Evolutionary conservation across 1,140 invertebrate species (phyloP).

Genomic region (Psix sp.): DNA sequence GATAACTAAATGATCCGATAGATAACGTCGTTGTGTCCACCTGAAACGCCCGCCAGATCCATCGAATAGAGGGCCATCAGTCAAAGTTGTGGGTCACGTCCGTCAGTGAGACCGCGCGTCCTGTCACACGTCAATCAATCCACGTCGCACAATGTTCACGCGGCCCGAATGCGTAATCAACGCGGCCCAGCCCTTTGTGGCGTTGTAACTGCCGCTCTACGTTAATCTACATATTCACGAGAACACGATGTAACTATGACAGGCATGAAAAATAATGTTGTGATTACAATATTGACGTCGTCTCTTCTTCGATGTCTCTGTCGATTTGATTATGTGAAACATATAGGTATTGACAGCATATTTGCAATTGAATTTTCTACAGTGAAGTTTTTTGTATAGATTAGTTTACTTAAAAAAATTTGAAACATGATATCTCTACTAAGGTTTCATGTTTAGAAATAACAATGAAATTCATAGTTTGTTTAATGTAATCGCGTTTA

Average conservation of each 20-base stretch:
- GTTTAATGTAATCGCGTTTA: too few species aligned
- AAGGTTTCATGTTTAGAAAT: too few species aligned
- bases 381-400: too few species aligned
- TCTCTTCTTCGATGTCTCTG: slow-evolving; percentile 17
- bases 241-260: slow-evolving; percentile 43
- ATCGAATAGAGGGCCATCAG: slow-evolving; percentile 55
- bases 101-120: slow-evolving; percentile 44
- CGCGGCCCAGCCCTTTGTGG: slow-evolving; percentile 34
- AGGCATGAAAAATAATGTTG: slow-evolving; percentile 53
- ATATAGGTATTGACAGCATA: slow-evolving; percentile 16
- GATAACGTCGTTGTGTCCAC: slow-evolving; percentile 47
- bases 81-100: slow-evolving; percentile 59
- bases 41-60: slow-evolving; percentile 29
- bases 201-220: slow-evolving; percentile 25
- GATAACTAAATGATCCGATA: slow-evolving; percentile 45
- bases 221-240: slow-evolving; percentile 56
- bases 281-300: slow-evolving; percentile 46
- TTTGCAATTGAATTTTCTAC: slow-evolving; percentile 13
- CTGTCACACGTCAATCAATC: slow-evolving; percentile 60
- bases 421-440: too few species aligned
- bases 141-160: slow-evolving; percentile 26
- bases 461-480: too few species aligned
- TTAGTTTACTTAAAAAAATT: too few species aligned
- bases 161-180: slow-evolving; percentile 56
- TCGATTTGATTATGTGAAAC: slow-evolving; percentile 42